Conservation (phyloP, 2,113 vertebrate genomes). For the Ptilonorhynchus violaceus region DNA sequence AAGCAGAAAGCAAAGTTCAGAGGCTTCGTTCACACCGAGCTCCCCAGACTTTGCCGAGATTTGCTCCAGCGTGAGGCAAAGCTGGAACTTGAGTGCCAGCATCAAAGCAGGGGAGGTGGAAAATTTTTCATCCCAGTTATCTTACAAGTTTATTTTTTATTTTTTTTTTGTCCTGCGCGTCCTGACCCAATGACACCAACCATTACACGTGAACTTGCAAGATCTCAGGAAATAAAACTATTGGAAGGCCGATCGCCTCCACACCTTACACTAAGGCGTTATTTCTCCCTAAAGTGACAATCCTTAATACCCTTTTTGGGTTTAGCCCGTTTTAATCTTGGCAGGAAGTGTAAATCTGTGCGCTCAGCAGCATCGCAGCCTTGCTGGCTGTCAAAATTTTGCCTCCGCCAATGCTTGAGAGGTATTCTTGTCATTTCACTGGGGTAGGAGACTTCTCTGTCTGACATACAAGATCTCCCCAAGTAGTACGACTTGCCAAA, state of each 20-base stretch:
- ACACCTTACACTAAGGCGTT: not conserved
- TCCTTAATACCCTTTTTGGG: conserved; percentile 74
- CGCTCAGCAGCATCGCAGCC: conserved; percentile 63
- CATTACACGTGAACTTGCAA: accelerated
- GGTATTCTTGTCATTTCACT: conserved; percentile 73
- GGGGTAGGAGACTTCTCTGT: conserved; percentile 65
- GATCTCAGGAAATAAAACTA: not conserved
- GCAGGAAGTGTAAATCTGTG: conserved; percentile 76
- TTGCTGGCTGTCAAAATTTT: conserved; percentile 76
- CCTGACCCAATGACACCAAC: not conserved
- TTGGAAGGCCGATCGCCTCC: not conserved
- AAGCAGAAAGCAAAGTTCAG: conserved; percentile 19
- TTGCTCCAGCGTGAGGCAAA: not conserved
- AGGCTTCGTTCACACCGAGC: not conserved
- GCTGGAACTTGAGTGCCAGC: not conserved
- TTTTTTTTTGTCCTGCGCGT: not conserved
- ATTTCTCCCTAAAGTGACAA: conserved; percentile 73
- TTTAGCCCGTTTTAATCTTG: conserved; percentile 77
- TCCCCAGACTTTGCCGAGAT: not conserved
- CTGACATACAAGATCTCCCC: conserved; percentile 63
- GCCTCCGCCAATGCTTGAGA: conserved; percentile 72
- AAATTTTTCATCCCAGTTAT: not conserved
- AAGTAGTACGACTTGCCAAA: conserved; percentile 52
- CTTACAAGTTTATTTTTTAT: not conserved
- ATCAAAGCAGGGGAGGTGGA: not conserved